Percentiles rank a stretch among this genome's conserved stretches.
Evolutionary conservation across 1,140 invertebrate species (phyloP).

Genomic region (Panonychus citri): DNA sequence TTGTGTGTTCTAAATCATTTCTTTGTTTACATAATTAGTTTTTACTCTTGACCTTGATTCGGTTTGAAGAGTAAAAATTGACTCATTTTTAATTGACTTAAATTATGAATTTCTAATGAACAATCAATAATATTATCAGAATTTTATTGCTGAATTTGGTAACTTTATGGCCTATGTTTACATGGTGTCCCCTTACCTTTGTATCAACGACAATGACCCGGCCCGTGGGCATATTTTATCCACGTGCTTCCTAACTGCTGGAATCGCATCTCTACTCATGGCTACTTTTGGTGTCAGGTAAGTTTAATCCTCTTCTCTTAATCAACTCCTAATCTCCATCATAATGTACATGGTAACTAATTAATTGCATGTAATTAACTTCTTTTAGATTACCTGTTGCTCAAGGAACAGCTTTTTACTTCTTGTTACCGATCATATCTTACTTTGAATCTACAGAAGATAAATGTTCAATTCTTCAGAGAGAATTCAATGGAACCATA

Average conservation of each 20-base stretch:
- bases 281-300: constrained; percentile 53
- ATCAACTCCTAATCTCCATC: too few species aligned
- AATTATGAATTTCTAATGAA: not conserved
- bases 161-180: constrained; percentile 62
- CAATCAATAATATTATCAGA: constrained; percentile 28
- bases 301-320: not conserved
- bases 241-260: constrained; percentile 68
- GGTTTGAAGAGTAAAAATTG: too few species aligned
- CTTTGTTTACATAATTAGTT: too few species aligned
- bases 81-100: too few species aligned
- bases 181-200: constrained; percentile 50
- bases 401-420: constrained; percentile 3
- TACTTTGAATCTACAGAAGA: not conserved
- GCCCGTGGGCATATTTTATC: constrained; percentile 55
- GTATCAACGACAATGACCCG: constrained; percentile 52
- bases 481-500: not conserved
- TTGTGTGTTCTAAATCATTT: too few species aligned
- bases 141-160: constrained; percentile 67
- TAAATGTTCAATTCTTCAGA: not conserved
- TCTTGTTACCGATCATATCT: not conserved
- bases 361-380: too few species aligned
- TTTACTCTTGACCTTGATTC: too few species aligned
- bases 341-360: too few species aligned
- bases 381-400: not conserved
- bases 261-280: constrained; percentile 54